Evolutionary conservation across 2,113 vertebrate genomes (phyloP), one percentile per base, ranked within the genome.

Genomic region (Aythya baeri): DNA sequence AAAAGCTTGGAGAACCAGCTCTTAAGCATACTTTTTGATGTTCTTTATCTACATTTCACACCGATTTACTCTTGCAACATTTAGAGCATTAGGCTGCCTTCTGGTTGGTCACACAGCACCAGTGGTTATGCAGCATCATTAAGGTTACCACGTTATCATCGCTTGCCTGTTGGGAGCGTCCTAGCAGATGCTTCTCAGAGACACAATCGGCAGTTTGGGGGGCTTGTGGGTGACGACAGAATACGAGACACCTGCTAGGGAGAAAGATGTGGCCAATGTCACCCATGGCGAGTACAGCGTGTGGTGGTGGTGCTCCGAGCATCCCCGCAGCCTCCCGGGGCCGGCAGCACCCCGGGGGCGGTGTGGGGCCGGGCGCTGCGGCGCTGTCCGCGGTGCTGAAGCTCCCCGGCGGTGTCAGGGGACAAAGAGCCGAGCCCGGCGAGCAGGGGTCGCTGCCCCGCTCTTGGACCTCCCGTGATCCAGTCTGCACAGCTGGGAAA

Each of bases 241-340:
- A 36, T 3, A 34, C 0, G 2, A 1, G 36, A 15, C 68, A 16
- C 29, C 43, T 13, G 9, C 14, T 77, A 61, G 7, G 75, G 67
- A 54, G 78, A 23, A 29, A 41, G 62, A 72, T 16, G 6, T 10
- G 13, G 1, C 18, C 17, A 13, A 8, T 0, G 0, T 7, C 50
- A 52, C 50, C 50, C 50, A 52, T 13, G 12, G 23, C 50, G 49
- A 13, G 22, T 23, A 50, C 49, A 23, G 22, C 49, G 49, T 13
- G 49, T 25, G 49, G 49, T 12, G 20, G 49, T 23, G 21, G 49
- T 23, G 49, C 49, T 25, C 49, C 22, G 61, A 27, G 61, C 25
- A 2, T 31, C 2, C 26, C 46, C 25, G 0, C 0, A 20, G 34
- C 23, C 44, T 26, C 52, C 23, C 23, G 25, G 12, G 52, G 23